Evolutionary conservation across 2,797 vertebrate genomes (phyloP).

Genomic region (Hippopotamyrus pictus): DNA sequence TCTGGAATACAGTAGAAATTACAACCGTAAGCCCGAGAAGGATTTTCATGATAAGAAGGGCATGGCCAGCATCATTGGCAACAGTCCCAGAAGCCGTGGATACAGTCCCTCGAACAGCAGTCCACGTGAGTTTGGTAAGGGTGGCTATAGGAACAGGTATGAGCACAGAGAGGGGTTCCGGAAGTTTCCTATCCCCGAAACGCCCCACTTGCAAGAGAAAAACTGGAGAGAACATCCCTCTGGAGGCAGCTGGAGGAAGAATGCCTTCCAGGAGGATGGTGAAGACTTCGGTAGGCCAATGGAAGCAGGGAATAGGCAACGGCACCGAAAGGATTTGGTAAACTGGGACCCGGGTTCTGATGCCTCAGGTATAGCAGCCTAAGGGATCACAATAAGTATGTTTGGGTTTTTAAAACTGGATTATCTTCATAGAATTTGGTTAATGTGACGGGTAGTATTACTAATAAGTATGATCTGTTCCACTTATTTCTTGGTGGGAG

Average conservation of each 20-base stretch:
- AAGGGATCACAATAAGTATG: not conserved
- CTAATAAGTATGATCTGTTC: not conserved
- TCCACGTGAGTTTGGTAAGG: slow-evolving; percentile 58
- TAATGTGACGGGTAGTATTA: not conserved
- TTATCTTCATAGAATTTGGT: not conserved
- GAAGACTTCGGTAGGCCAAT: slow-evolving; percentile 37
- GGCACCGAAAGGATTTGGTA: slow-evolving; percentile 48
- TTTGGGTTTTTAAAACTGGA: not conserved
- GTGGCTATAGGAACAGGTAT: slow-evolving; percentile 60
- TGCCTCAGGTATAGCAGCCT: slow-evolving; percentile 41
- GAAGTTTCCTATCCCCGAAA: slow-evolving; percentile 59
- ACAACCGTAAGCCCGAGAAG: slow-evolving; percentile 62
- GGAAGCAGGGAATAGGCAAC: slow-evolving; percentile 45
- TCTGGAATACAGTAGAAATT: slow-evolving; percentile 58
- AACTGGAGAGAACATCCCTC: slow-evolving; percentile 65
- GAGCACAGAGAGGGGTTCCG: slow-evolving; percentile 63
- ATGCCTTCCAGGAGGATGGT: slow-evolving; percentile 52
- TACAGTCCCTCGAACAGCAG: slow-evolving; percentile 55
- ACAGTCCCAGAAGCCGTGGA: slow-evolving; percentile 64
- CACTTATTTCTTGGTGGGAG: not conserved
- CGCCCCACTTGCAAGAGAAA: slow-evolving; percentile 54
- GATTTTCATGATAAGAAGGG: slow-evolving; percentile 61
- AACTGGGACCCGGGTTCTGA: slow-evolving; percentile 42
- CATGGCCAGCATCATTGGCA: slow-evolving; percentile 50
- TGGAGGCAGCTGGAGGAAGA: slow-evolving; percentile 58